These are phyloP conservation scores for Biston betularia DNA, from an alignment of 2,888 invertebrate species.

Conservation along the genomic window DNA sequence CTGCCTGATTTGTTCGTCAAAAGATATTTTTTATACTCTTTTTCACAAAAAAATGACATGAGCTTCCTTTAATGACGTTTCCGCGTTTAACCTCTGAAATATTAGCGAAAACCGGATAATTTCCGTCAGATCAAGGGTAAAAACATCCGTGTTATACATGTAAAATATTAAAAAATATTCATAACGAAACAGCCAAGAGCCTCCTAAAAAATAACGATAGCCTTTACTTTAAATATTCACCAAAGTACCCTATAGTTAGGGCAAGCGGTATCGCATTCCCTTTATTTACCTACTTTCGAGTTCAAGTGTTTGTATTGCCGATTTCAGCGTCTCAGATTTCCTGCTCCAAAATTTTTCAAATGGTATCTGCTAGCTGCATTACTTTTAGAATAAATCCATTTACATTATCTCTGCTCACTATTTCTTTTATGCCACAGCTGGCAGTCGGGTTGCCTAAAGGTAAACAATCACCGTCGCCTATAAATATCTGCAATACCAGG, in stretches of 20 bases:
- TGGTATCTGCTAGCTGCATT: neutral
- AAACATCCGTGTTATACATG: slow-evolving; percentile 9
- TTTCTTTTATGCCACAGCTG: too few species aligned
- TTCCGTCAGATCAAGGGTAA: neutral
- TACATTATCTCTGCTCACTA: too few species aligned
- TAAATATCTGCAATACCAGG: too few species aligned
- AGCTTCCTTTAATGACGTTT: neutral
- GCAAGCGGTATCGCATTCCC: slow-evolving; percentile 6
- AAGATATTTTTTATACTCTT: too few species aligned
- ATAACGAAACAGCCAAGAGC: slow-evolving; percentile 15
- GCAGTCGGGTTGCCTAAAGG: too few species aligned
- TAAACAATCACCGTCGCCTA: too few species aligned
- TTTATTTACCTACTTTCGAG: slow-evolving; percentile 15
- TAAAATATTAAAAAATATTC: slow-evolving; percentile 27
- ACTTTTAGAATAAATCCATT: neutral
- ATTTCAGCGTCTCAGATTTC: slow-evolving; percentile 18
- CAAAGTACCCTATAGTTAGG: slow-evolving; percentile 16
- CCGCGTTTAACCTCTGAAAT: neutral
- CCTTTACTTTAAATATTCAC: slow-evolving; percentile 31
- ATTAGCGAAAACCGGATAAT: neutral
- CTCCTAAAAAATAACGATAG: slow-evolving; percentile 28
- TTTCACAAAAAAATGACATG: too few species aligned
- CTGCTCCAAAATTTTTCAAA: neutral
- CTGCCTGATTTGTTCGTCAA: too few species aligned
- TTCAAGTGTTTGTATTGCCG: slow-evolving; percentile 18